Evolutionary conservation across 2,888 invertebrate genomes (phyloP).

Genomic region (Volucella inflata): DNA sequence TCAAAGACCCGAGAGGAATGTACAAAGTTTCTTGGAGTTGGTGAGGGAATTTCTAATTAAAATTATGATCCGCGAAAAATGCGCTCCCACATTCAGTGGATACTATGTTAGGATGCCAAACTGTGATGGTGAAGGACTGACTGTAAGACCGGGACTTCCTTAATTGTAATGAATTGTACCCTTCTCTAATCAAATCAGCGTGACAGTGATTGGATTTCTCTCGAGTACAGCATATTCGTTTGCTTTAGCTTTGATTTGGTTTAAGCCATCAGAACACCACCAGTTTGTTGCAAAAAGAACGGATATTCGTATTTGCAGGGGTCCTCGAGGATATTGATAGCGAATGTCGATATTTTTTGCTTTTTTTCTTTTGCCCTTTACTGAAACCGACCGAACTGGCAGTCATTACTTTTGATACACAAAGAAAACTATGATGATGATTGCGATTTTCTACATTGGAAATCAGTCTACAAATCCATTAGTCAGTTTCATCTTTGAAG

Average conservation of each 20-base stretch:
- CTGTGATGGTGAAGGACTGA: background rate
- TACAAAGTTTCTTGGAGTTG: conserved; percentile 9
- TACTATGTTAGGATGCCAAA: background rate
- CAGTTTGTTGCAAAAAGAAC: too few relatives aligned
- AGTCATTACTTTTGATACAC: background rate
- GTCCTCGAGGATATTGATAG: too few relatives aligned
- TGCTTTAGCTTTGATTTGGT: background rate
- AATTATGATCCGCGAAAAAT: conserved; percentile 18
- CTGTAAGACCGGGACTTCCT: background rate
- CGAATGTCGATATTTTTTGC: too few relatives aligned
- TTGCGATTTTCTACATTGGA: background rate
- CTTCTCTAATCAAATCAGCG: conserved; percentile 32
- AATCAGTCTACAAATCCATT: background rate
- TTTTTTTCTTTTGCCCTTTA: too few relatives aligned
- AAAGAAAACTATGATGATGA: background rate
- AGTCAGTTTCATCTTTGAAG: conserved; percentile 31
- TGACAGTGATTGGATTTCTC: conserved; percentile 2
- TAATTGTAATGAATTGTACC: background rate
- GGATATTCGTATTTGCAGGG: too few relatives aligned
- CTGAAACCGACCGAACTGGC: background rate
- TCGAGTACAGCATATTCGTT: background rate
- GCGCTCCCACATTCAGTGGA: too few relatives aligned
- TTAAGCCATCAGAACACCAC: too few relatives aligned
- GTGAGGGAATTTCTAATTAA: conserved; percentile 37
- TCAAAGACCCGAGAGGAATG: background rate